Conservation (phyloP, 1,140 invertebrate genomes). For the Ostrea edulis region DNA sequence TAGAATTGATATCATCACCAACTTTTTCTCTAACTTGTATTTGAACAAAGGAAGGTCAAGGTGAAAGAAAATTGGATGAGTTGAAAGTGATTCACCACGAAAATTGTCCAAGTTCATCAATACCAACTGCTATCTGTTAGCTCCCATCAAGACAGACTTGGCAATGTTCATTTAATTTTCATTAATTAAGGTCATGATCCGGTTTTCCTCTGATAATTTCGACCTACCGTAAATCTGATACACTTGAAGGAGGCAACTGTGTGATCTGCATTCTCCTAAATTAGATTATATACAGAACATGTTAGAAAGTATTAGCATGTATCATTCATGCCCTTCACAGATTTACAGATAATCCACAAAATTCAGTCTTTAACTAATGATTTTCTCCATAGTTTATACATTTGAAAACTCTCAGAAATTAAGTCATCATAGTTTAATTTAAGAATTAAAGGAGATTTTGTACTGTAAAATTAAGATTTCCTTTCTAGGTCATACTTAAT, state of each 20-base stretch:
- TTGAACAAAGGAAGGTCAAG: not conserved
- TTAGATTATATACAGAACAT: not conserved
- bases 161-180: conserved; percentile 14
- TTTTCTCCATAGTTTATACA: no score
- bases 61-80: not conserved
- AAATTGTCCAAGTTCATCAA: conserved; percentile 29
- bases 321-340: not conserved
- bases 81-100: not conserved
- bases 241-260: not conserved
- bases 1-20: no score
- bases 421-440: no score
- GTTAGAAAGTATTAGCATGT: not conserved
- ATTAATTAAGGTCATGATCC: not conserved
- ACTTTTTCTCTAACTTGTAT: no score
- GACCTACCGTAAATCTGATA: not conserved
- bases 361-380: no score
- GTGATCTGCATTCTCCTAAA: not conserved
- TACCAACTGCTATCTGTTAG: not conserved
- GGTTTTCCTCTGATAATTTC: not conserved
- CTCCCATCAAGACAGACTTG: not conserved
- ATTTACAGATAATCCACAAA: no score
- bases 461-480: no score
- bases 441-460: no score
- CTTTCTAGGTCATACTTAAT: no score
- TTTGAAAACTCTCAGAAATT: no score